phyloP scores from a whole-genome alignment of 2,888 invertebrate species.

The Endomychus coccineus region DNA sequence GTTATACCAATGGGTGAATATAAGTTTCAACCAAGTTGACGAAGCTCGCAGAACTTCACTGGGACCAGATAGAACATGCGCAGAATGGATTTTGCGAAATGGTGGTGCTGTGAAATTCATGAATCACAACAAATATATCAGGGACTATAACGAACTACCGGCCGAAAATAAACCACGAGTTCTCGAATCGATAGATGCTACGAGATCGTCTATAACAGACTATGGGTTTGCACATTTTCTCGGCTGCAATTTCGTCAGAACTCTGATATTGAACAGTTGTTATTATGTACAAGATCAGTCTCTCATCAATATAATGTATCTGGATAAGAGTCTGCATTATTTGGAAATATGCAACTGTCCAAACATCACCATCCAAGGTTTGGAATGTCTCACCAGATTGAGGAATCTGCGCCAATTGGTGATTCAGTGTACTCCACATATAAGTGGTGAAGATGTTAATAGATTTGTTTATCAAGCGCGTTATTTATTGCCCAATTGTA shows the following conservation, averaged over 20 bases:
- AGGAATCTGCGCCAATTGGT: constrained; percentile 54
- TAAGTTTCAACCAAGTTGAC: constrained; percentile 65
- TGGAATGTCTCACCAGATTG: constrained; percentile 52
- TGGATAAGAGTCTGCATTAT: constrained; percentile 52
- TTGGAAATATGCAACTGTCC: constrained; percentile 69
- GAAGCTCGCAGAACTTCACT: constrained; percentile 56
- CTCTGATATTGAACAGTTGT: constrained; percentile 66
- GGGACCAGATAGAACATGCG: constrained; percentile 86
- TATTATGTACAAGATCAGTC: constrained; percentile 67
- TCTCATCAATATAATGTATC: constrained; percentile 52
- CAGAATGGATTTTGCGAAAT: constrained; percentile 91
- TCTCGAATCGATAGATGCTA: constrained; percentile 66
- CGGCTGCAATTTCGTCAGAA: constrained; percentile 62
- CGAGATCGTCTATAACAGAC: constrained; percentile 72
- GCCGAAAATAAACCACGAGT: constrained; percentile 43
- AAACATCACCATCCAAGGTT: constrained; percentile 65
- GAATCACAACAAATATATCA: constrained; percentile 42
- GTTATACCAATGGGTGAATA: too few relatives aligned
- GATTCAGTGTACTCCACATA: constrained; percentile 58
- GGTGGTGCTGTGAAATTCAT: constrained; percentile 77
- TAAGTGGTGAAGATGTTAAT: constrained; percentile 51
- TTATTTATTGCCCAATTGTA: too few relatives aligned
- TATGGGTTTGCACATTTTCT: constrained; percentile 78
- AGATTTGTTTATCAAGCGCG: constrained; percentile 7
- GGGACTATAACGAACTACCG: constrained; percentile 72